Evolutionary conservation across 2,888 invertebrate species (phyloP).

Genomic region (Dascillus cervinus): DNA sequence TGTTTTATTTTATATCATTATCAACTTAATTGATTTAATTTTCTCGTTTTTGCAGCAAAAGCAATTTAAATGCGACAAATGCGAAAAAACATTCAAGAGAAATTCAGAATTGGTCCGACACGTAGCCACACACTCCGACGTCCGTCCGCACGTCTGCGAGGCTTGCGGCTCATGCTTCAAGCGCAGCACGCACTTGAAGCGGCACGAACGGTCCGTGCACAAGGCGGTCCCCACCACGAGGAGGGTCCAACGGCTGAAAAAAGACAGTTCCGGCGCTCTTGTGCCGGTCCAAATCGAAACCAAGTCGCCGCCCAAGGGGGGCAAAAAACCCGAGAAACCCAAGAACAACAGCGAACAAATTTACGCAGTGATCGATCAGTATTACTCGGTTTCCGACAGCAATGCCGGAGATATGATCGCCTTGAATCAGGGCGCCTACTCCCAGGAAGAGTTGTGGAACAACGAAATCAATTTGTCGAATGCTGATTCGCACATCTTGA

Average conservation of each 20-base stretch:
- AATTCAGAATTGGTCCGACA: conserved; percentile 36
- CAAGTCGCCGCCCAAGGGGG: background rate
- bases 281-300: conserved; percentile 21
- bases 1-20: too few relatives aligned
- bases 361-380: too few relatives aligned
- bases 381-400: too few relatives aligned
- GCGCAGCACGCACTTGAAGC: conserved; percentile 33
- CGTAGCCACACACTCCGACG: conserved; percentile 33
- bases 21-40: too few relatives aligned
- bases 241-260: conserved; percentile 29
- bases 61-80: conserved; percentile 34
- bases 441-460: too few relatives aligned
- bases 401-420: too few relatives aligned
- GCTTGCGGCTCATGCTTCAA: conserved; percentile 35
- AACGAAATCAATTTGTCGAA: too few relatives aligned
- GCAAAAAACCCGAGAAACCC: background rate
- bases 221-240: conserved; percentile 28
- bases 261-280: conserved; percentile 29
- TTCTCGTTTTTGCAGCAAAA: conserved; percentile 27
- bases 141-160: conserved; percentile 33
- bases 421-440: too few relatives aligned
- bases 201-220: conserved; percentile 35
- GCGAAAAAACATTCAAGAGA: conserved; percentile 36
- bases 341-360: background rate
- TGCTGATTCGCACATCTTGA: too few relatives aligned